Base-by-base conservation (phyloP, 2,888 invertebrate species). In the Ligdia adustata region DNA sequence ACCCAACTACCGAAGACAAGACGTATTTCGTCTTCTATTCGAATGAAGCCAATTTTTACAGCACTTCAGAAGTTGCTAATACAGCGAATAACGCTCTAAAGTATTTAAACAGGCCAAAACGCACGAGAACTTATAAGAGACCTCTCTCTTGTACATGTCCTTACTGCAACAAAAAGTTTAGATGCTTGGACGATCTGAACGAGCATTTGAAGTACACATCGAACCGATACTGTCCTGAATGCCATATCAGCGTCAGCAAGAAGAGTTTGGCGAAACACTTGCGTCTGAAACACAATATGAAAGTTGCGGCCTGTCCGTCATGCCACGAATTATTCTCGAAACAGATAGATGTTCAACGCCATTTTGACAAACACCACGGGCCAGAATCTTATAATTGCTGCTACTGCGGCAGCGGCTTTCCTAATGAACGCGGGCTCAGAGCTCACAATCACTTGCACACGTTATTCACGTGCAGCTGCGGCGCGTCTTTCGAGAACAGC, bases 361-460 rank as follows among this genome's bases (percentile, higher is more conserved):
- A 88, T 42, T 49, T 46, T 3, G 15, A 40, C 0, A 52, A 58
- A 1, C 42, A 53, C 1, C 84, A 88, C 33, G 56, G 55, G 0
- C 48, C 60, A 0, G 38, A 50, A 0, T 53, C 59, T 0, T 57
- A 68, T 26, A 49, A 63, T 0, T 89, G 89, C 46, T 52, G 53
- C 1, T 58, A 70, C 0, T 89, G 89, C 29, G 79, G 81, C 0
- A 57, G 63, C 1, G 72, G 78, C 0, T 89, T 71, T 31, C 52
- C 49, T 0, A 83, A 61, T 39, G 72, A 75, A 4, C 63, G 85
- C 32, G 82, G 78, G 0, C 39, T 89, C 0, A 57, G 73, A 18
- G 75, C 85, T 0, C 89, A 89, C 37, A 57, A 58, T 44, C 79
- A 77, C 43, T 57, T 74, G 0, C 89, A 88, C 48, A 71, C 76